Evolutionary conservation across 2,113 vertebrate genomes (phyloP).

Genomic region (Dasyurus viverrinus): DNA sequence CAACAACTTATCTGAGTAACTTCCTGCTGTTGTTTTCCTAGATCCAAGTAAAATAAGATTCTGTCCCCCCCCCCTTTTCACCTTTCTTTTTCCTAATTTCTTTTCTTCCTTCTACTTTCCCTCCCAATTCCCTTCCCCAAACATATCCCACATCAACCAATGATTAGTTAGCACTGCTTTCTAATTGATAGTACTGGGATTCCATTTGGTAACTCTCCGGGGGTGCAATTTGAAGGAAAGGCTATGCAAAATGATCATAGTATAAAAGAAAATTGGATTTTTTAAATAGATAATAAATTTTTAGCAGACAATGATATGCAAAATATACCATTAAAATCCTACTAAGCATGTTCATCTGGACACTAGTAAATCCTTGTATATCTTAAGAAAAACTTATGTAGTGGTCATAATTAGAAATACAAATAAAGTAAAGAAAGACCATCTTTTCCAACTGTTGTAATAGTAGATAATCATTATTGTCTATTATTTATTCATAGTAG

Average conservation of each 20-base stretch:
- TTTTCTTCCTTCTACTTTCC: not conserved
- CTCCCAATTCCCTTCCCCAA: not conserved
- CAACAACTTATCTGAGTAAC: not conserved
- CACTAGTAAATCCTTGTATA: not conserved
- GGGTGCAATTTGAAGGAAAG: conserved; percentile 20
- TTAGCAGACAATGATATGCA: not conserved
- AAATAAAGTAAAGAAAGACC: not conserved
- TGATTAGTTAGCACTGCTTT: conserved; percentile 4
- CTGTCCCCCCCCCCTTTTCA: not conserved
- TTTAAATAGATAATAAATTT: conserved; percentile 32
- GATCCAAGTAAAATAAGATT: not conserved
- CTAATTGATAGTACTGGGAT: not conserved
- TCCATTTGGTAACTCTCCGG: not conserved
- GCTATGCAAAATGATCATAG: conserved; percentile 1
- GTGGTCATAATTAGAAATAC: conserved; percentile 20
- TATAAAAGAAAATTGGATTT: conserved; percentile 7
- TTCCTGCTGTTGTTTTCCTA: conserved; percentile 4
- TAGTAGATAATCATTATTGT: not conserved
- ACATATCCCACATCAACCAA: too few relatives aligned
- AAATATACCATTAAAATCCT: conserved; percentile 35
- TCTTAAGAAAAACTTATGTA: conserved; percentile 9
- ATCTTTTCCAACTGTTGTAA: not conserved
- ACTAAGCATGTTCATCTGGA: not conserved
- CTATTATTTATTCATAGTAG: conserved; percentile 35
- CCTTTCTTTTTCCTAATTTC: not conserved